phyloP scores from a whole-genome alignment of 2,888 invertebrate species.

The Leucozona laternaria region DNA sequence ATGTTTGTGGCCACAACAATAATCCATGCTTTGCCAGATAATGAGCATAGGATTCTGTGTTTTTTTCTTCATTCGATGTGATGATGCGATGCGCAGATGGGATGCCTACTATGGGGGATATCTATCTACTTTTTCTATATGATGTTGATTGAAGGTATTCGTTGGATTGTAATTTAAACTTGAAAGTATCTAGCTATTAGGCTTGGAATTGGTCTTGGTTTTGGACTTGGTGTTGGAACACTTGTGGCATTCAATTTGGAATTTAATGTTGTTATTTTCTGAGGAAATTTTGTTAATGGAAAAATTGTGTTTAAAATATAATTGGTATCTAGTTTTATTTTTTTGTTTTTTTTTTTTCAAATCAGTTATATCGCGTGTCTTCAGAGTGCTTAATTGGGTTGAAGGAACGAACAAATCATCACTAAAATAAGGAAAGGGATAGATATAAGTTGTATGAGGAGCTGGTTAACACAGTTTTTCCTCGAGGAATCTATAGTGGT shows the following conservation, averaged over 20 bases:
- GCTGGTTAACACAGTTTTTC: no score
- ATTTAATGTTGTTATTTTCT: slow-evolving; percentile 29
- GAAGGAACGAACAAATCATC: no score
- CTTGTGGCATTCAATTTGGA: slow-evolving; percentile 26
- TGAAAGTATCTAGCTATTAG: slow-evolving; percentile 5
- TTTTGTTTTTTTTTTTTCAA: not conserved
- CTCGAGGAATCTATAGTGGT: no score
- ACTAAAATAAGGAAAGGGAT: not conserved
- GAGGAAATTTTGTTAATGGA: slow-evolving; percentile 46
- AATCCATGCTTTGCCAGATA: slow-evolving; percentile 46
- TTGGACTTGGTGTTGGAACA: not conserved
- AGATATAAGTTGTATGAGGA: no score
- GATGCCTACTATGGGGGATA: not conserved
- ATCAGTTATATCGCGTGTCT: not conserved
- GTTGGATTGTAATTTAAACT: slow-evolving; percentile 28
- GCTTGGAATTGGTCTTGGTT: not conserved
- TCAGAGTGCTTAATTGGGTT: not conserved
- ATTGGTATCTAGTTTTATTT: not conserved
- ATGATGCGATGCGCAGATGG: slow-evolving; percentile 19
- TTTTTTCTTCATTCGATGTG: not conserved
- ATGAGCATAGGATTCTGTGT: slow-evolving; percentile 54
- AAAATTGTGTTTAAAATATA: slow-evolving; percentile 40
- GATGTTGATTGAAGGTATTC: slow-evolving; percentile 48
- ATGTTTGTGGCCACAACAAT: slow-evolving; percentile 63
- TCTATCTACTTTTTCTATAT: not conserved